Evolutionary conservation across 2,888 invertebrate species (phyloP).

Genomic region (Stenoptilia bipunctidactyla): DNA sequence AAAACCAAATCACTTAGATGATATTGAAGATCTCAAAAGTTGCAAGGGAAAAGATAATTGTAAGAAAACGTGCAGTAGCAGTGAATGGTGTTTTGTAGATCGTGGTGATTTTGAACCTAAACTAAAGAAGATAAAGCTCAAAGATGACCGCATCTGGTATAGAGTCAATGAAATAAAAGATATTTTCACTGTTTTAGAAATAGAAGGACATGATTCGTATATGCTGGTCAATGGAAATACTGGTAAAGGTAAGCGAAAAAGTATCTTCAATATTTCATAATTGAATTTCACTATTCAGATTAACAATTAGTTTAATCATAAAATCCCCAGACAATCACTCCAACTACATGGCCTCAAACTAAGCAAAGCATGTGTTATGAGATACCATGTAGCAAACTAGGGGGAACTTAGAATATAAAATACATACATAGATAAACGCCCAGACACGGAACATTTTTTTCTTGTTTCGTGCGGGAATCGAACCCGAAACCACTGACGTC

Average conservation of each 20-base stretch:
- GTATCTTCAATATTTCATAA: too few relatives aligned
- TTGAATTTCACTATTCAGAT: too few relatives aligned
- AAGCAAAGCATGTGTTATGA: too few relatives aligned
- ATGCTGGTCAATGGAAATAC: conserved; percentile 80
- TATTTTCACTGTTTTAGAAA: conserved; percentile 53
- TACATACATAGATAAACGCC: too few relatives aligned
- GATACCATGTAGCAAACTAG: too few relatives aligned
- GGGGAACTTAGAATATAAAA: too few relatives aligned
- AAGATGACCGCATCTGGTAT: conserved; percentile 59
- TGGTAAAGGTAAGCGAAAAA: conserved; percentile 65
- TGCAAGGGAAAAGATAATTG: conserved; percentile 20
- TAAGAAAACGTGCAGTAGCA: conserved; percentile 15
- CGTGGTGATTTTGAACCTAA: conserved; percentile 21
- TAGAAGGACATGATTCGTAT: conserved; percentile 53
- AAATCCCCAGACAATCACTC: too few relatives aligned
- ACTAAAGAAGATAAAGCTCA: conserved; percentile 30
- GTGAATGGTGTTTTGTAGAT: conserved; percentile 35
- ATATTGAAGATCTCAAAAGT: conserved; percentile 38
- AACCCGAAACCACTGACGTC: too few relatives aligned
- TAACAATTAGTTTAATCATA: too few relatives aligned
- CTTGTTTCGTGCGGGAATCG: too few relatives aligned
- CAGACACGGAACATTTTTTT: too few relatives aligned
- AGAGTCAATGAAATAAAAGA: conserved; percentile 58
- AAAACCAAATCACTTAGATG: conserved; percentile 8
- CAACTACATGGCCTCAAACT: too few relatives aligned